Evolutionary conservation across 2,888 invertebrate genomes (phyloP).

Genomic region (Cyrtodaria siliqua): DNA sequence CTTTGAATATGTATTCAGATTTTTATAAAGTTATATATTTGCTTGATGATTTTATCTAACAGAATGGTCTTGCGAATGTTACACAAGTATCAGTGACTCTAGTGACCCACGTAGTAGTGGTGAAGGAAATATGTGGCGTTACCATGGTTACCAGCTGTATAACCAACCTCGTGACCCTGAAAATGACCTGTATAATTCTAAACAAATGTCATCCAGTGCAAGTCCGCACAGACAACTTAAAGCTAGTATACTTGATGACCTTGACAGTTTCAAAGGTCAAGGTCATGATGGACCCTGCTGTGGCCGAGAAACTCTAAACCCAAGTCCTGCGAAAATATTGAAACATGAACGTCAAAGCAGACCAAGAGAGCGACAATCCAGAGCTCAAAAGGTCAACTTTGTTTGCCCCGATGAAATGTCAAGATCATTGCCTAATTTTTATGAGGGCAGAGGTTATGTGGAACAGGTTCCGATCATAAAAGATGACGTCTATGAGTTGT

Average conservation of each 20-base stretch:
- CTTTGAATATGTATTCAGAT: no score
- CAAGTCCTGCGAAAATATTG: constrained; percentile 30
- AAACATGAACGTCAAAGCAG: constrained; percentile 25
- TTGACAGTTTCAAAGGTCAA: background rate
- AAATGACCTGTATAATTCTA: constrained; percentile 19
- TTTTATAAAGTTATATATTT: no score
- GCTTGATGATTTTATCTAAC: constrained; percentile 2
- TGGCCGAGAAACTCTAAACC: background rate
- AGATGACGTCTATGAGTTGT: constrained; percentile 59
- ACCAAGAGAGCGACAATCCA: constrained; percentile 19
- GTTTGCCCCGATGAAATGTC: constrained; percentile 20
- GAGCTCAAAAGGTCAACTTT: constrained; percentile 31
- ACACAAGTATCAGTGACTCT: constrained; percentile 52
- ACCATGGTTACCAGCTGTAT: constrained; percentile 55
- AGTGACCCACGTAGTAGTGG: constrained; percentile 50
- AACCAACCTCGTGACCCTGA: constrained; percentile 32
- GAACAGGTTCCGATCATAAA: constrained; percentile 31
- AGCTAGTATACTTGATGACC: no score
- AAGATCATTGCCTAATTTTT: constrained; percentile 38
- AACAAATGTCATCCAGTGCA: background rate
- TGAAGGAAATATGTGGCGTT: constrained; percentile 48
- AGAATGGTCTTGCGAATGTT: constrained; percentile 61
- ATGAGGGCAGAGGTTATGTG: constrained; percentile 29
- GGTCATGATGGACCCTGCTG: background rate
- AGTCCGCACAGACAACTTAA: no score